Conservation (phyloP, 2,113 vertebrate genomes). For the Beaufortia kweichowensis region DNA sequence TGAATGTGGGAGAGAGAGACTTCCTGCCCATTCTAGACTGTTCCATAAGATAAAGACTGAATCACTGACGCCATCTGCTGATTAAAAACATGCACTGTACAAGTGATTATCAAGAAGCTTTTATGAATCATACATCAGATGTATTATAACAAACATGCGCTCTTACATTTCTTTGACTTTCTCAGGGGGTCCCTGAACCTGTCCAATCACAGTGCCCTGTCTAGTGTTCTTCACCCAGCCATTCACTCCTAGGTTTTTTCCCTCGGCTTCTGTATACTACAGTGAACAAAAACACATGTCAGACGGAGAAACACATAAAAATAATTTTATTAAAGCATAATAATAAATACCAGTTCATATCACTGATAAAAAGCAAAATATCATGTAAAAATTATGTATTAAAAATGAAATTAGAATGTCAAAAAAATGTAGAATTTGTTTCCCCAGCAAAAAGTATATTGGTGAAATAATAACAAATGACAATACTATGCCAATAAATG, state of each 20-base stretch:
- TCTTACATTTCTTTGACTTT: conserved; percentile 81
- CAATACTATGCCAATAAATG: too few species aligned
- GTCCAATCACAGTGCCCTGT: conserved; percentile 84
- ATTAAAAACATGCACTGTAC: not conserved
- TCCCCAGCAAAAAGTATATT: too few species aligned
- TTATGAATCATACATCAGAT: too few species aligned
- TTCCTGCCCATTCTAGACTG: conserved; percentile 42
- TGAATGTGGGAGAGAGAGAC: too few species aligned
- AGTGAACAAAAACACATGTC: not conserved
- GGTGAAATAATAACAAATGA: too few species aligned
- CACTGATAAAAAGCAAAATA: not conserved
- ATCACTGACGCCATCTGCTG: conserved; percentile 35
- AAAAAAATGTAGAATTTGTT: too few species aligned
- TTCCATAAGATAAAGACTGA: conserved; percentile 24
- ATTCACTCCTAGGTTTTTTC: conserved; percentile 80
- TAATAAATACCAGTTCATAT: too few species aligned
- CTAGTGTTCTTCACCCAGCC: conserved; percentile 93
- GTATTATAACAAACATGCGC: too few species aligned
- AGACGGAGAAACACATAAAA: not conserved
- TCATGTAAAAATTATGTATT: too few species aligned
- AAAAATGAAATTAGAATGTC: too few species aligned
- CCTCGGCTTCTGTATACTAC: conserved; percentile 87
- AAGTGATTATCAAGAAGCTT: too few species aligned
- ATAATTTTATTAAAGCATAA: too few species aligned
- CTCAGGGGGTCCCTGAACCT: conserved; percentile 83